Percentiles rank a stretch among this genome's conserved stretches.
These are phyloP conservation scores for Semaprochilodus insignis DNA, from an alignment of 2,797 vertebrate genomes.

Conservation along the genomic window DNA sequence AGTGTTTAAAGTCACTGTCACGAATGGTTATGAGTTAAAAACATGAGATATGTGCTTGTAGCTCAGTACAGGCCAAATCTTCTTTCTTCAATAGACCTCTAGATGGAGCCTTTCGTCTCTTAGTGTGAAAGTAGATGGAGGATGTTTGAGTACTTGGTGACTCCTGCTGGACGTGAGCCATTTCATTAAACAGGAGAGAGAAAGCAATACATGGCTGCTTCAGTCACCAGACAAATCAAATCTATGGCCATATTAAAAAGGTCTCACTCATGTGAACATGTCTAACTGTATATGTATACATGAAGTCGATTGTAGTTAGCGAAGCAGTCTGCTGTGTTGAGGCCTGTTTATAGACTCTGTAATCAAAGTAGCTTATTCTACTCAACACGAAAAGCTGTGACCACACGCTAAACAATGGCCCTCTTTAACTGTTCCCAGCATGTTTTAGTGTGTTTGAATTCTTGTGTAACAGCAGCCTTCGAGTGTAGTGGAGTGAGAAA, in stretches of 20 bases:
- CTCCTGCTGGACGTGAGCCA: not conserved
- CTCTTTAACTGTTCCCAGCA: slow-evolving; percentile 4
- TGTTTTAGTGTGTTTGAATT: slow-evolving; percentile 6
- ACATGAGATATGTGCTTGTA: not conserved
- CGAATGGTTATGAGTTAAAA: not conserved
- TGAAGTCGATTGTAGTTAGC: not conserved
- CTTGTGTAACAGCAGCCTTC: slow-evolving; percentile 10
- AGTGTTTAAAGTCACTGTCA: too few relatives aligned
- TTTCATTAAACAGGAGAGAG: not conserved
- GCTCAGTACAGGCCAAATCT: not conserved
- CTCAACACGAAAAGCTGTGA: not conserved
- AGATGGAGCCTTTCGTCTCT: slow-evolving; percentile 24
- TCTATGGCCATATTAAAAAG: not conserved
- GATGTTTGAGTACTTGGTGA: not conserved
- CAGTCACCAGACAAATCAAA: not conserved
- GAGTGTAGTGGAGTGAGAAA: slow-evolving; percentile 15
- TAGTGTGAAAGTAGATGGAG: not conserved
- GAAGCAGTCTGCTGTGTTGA: not conserved
- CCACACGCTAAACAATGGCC: not conserved
- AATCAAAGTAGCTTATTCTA: not conserved
- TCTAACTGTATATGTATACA: not conserved
- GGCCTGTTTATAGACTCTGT: not conserved
- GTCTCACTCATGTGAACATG: not conserved
- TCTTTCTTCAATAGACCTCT: slow-evolving; percentile 6
- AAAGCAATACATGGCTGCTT: not conserved